Base-by-base conservation (phyloP, 2,113 vertebrate species). In the Apeltes quadracus region DNA sequence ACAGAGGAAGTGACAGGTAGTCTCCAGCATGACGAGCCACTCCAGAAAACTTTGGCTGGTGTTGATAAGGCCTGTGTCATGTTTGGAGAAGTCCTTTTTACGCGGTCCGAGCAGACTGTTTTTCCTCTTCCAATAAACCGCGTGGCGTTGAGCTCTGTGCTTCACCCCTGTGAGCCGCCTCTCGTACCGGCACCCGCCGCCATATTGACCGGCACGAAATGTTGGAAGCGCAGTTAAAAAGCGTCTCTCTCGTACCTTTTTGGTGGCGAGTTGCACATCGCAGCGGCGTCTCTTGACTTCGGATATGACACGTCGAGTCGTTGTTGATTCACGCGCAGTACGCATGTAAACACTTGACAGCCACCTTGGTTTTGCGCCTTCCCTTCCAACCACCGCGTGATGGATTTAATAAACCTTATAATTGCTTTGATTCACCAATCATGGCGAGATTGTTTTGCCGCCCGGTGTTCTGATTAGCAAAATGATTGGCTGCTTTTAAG, bases 371-470 rank as follows among this genome's bases (percentile, higher is more conserved):
- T 86, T 84, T 71, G 70, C 85, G 62, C 79, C 68, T 76, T 69
- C 77, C 75, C 44, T 69, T 68, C 81, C 80, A 82, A 84, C 83
- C 68, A 64, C 81, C 75, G 84, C 81, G 83, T 61, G 78, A 78
- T 66, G 82, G 69, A 85, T 86, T 90, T 87, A 84, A 68, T 87
- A 90, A 86, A 83, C 82, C 88, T 89, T 82, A 86, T 89, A 91
- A 91, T 90, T 89, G 85, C 87, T 88, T 88, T 89, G 84, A 90
- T 89, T 89, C 79, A 62, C 90, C 90, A 89, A 91, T 89, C 84
- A 82, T 48, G 66, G 64, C 7, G 72, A 87, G 85, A 90, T 87
- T 86, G 87, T 82, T 90, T 86, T 80, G 83, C 67, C 75, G n/a
- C 41, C 55, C 48, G 22, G 77, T 79, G 76, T 86, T 87, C 87